phyloP scores from a whole-genome alignment of 2,113 vertebrate species.

The Machaerirhynchus nigripectus region DNA sequence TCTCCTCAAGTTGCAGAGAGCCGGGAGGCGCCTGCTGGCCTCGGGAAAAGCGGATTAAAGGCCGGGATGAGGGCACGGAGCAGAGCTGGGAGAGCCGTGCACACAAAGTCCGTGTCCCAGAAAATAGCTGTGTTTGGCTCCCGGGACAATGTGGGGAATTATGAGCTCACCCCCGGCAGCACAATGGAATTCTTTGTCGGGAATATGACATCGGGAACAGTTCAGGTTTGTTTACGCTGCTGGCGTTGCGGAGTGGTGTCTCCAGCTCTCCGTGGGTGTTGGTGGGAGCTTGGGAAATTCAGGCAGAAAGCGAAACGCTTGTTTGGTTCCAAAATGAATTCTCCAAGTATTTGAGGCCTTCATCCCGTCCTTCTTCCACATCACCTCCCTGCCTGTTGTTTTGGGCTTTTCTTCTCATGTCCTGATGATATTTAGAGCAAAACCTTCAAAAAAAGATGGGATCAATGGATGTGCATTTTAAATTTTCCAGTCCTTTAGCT shows the following conservation, averaged over 20 bases:
- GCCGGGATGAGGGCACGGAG: not conserved
- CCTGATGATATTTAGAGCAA: not conserved
- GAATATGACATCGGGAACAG: not conserved
- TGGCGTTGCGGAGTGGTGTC: not conserved
- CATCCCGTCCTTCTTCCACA: not conserved
- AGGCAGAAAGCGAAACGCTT: slow-evolving; percentile 14
- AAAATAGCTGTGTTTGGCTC: fast-evolving
- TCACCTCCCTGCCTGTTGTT: not conserved
- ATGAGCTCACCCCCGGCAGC: not conserved
- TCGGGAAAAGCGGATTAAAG: fast-evolving
- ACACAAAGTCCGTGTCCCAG: not conserved
- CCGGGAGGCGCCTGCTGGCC: not conserved
- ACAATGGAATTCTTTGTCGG: not conserved
- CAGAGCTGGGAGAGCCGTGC: not conserved
- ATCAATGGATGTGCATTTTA: not conserved
- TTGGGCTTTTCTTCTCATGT: not conserved
- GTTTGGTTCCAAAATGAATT: slow-evolving; percentile 13
- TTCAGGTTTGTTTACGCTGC: slow-evolving; percentile 23
- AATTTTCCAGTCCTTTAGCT: not conserved
- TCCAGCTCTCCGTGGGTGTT: not conserved
- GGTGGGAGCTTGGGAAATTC: slow-evolving; percentile 17
- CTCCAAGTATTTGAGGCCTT: not conserved
- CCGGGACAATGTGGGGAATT: not conserved
- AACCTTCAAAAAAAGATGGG: not conserved
- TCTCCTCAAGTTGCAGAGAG: not conserved